phyloP scores from a whole-genome alignment of 2,113 vertebrate genomes.

The Puntigrus tetrazona region DNA sequence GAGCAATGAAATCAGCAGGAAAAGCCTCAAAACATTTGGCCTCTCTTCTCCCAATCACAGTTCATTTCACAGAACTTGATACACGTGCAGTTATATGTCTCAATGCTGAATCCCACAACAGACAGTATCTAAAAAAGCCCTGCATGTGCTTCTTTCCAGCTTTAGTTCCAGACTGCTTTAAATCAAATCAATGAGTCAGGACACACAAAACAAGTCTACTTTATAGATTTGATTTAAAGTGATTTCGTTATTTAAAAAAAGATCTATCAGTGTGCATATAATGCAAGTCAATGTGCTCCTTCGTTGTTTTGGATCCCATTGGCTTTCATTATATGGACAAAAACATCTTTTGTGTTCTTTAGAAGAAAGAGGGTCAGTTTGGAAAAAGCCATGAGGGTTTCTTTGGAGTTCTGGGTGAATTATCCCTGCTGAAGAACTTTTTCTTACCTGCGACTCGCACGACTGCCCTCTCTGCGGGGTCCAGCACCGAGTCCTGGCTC shows the following conservation, averaged over 20 bases:
- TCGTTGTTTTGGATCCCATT: neutral
- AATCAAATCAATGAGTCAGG: neutral
- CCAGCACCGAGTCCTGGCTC: slow-evolving; percentile 95
- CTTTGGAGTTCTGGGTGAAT: neutral
- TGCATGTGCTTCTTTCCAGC: neutral
- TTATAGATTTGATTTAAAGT: neutral
- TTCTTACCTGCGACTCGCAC: slow-evolving; percentile 92
- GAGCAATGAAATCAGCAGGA: slow-evolving; percentile 38
- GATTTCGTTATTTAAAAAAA: neutral
- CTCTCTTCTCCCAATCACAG: neutral
- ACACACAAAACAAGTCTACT: neutral
- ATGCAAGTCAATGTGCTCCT: neutral
- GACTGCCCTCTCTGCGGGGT: slow-evolving; percentile 95
- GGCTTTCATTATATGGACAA: neutral
- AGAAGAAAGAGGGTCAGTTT: neutral
- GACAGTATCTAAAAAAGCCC: neutral
- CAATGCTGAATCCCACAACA: slow-evolving; percentile 13
- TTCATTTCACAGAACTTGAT: slow-evolving; percentile 9
- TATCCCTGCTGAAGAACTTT: neutral
- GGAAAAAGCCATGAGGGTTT: neutral
- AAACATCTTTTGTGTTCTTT: neutral
- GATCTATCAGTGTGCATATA: neutral
- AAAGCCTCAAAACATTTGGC: slow-evolving; percentile 11
- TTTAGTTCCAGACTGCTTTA: slow-evolving; percentile 16
- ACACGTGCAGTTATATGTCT: slow-evolving; percentile 2